Evolutionary conservation across 2,113 vertebrate genomes (phyloP).

Genomic region (Zosterops borbonicus): DNA sequence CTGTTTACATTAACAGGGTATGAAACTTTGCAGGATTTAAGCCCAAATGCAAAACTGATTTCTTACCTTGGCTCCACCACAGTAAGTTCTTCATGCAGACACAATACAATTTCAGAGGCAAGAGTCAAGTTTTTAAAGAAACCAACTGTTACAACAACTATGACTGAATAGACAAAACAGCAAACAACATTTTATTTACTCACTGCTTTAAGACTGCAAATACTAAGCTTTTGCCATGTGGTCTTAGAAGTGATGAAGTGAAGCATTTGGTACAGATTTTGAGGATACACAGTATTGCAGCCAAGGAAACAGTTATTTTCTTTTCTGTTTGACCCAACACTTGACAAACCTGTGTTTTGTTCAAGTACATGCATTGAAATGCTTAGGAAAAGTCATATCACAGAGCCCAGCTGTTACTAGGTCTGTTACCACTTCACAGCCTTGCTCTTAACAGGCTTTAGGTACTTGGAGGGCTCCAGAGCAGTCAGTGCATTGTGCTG

Average conservation of each 20-base stretch:
- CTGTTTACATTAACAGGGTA: not conserved
- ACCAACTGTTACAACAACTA: not conserved
- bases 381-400: not conserved
- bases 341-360: not conserved
- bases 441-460: not conserved
- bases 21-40: not conserved
- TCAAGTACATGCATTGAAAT: not conserved
- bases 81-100: not conserved
- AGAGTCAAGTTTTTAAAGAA: not conserved
- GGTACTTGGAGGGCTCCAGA: not conserved
- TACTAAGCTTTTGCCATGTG: not conserved
- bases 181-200: not conserved
- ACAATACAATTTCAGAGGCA: not conserved
- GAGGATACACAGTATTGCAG: accelerated
- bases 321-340: not conserved
- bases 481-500: accelerated
- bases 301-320: not conserved
- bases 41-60: not conserved
- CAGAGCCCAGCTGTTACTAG: not conserved
- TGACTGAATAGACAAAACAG: not conserved
- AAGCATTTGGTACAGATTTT: not conserved
- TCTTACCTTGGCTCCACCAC: slow-evolving; percentile 9
- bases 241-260: not conserved
- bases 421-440: not conserved
- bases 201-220: not conserved